Evolutionary conservation across 2,113 vertebrate genomes (phyloP).

Genomic region (Geococcyx californianus): DNA sequence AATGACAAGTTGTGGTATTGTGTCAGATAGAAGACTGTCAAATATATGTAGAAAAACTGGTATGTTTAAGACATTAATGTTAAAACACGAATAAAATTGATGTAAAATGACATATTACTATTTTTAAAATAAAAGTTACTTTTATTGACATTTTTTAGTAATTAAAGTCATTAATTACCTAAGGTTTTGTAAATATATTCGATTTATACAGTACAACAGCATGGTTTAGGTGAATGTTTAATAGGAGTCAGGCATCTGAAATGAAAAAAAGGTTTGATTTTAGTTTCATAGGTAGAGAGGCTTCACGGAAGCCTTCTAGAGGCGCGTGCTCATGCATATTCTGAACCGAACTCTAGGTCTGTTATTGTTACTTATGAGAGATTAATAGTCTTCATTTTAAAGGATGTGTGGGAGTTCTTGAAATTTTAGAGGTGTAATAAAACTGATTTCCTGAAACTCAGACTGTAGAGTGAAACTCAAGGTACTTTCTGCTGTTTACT

Average conservation of each 20-base stretch:
- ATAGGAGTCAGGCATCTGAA: not conserved
- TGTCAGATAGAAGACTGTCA: not conserved
- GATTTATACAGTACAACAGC: not conserved
- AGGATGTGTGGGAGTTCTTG: not conserved
- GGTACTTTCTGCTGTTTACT: not conserved
- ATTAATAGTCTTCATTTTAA: not conserved
- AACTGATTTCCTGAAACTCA: not conserved
- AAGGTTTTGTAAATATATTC: not conserved
- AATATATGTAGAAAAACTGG: not conserved
- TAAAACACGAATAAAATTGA: not conserved
- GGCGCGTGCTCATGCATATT: not conserved
- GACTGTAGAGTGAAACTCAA: not conserved
- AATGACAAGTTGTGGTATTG: not conserved
- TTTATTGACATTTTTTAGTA: not conserved
- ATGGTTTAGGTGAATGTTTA: not conserved
- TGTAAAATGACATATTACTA: not conserved
- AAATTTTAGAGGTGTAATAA: not conserved
- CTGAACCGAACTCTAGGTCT: not conserved
- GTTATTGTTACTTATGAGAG: not conserved
- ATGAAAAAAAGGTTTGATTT: not conserved
- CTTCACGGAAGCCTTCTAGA: not conserved
- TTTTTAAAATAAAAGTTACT: not conserved
- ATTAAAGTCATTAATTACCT: not conserved
- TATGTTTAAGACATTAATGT: not conserved
- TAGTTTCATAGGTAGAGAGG: not conserved